Percentiles rank a stretch among this genome's conserved stretches.
These are phyloP conservation scores for Dolichoris vasculosae DNA, from an alignment of 1,140 invertebrate species.

Conservation along the genomic window DNA sequence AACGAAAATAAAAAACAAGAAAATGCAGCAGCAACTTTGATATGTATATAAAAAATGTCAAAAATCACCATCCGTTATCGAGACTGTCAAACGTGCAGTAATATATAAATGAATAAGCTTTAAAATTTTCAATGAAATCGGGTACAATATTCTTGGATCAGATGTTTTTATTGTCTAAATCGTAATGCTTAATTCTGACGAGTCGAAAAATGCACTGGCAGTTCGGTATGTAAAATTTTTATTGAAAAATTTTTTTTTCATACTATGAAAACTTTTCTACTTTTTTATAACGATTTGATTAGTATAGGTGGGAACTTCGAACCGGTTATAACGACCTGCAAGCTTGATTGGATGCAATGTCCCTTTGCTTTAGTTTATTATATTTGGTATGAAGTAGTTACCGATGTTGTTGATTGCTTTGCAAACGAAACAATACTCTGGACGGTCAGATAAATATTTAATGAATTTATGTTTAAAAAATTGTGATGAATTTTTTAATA, in stretches of 20 bases:
- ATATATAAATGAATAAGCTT: not conserved
- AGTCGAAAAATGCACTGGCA: slow-evolving; percentile 63
- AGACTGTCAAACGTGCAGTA: not conserved
- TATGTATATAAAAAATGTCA: not conserved
- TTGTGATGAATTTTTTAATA: slow-evolving; percentile 37
- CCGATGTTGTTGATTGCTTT: slow-evolving; percentile 66
- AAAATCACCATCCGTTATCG: not conserved
- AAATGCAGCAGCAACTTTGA: slow-evolving; percentile 14
- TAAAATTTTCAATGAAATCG: slow-evolving; percentile 6
- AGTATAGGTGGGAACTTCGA: slow-evolving; percentile 65
- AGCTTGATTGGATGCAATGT: slow-evolving; percentile 62
- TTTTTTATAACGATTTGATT: slow-evolving; percentile 21
- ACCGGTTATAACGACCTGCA: slow-evolving; percentile 60
- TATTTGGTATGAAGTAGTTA: slow-evolving; percentile 67
- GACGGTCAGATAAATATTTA: slow-evolving; percentile 55
- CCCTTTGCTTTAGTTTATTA: slow-evolving; percentile 61
- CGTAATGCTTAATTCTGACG: slow-evolving; percentile 3
- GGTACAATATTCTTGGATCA: not conserved
- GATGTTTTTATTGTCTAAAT: slow-evolving; percentile 8
- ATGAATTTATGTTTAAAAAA: slow-evolving; percentile 26
- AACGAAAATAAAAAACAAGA: not conserved
- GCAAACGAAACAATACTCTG: slow-evolving; percentile 60
- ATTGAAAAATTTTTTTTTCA: not conserved
- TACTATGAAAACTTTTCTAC: not conserved
- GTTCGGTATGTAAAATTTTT: slow-evolving; percentile 59